Evolutionary conservation across 2,113 vertebrate genomes (phyloP).

Genomic region (Sphaerodactylus townsendi): DNA sequence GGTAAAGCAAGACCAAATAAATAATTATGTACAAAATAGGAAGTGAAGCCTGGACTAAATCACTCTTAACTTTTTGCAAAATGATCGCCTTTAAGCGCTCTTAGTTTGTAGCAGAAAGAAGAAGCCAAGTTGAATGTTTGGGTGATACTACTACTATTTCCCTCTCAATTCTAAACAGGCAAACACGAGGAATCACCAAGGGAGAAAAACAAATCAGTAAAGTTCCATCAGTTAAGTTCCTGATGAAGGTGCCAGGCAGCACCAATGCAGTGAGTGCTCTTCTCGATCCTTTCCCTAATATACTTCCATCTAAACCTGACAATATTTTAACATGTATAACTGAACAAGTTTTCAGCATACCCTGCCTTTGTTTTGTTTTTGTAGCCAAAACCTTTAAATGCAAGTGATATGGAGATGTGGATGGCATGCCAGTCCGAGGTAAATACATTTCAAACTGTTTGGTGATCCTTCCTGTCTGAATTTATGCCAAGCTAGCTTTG

Average conservation of each 20-base stretch:
- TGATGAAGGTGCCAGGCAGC: constrained; percentile 91
- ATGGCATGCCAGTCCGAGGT: constrained; percentile 81
- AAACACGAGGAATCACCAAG: constrained; percentile 60
- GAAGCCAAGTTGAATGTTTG: not conserved
- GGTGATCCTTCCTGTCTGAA: not conserved
- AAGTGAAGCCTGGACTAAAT: not conserved
- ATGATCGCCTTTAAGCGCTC: not conserved
- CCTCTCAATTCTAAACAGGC: constrained; percentile 61
- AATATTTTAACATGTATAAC: not conserved
- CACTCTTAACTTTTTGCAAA: not conserved
- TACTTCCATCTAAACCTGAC: constrained; percentile 19
- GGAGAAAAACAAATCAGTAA: constrained; percentile 57
- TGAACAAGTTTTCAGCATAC: constrained; percentile 11
- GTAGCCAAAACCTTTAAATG: constrained; percentile 89
- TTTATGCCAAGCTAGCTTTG: not conserved
- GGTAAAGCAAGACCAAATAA: not conserved
- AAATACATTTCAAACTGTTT: constrained; percentile 48
- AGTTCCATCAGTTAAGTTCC: constrained; percentile 70
- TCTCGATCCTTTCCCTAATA: not conserved
- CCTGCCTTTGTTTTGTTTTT: constrained; percentile 39
- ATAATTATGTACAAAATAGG: not conserved
- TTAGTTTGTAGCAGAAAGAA: constrained; percentile 8
- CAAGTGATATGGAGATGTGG: constrained; percentile 83
- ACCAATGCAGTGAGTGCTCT: constrained; percentile 79
- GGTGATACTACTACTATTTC: constrained; percentile 1